Evolutionary conservation across 2,113 vertebrate genomes (phyloP).

Genomic region (Cisticola juncidis): DNA sequence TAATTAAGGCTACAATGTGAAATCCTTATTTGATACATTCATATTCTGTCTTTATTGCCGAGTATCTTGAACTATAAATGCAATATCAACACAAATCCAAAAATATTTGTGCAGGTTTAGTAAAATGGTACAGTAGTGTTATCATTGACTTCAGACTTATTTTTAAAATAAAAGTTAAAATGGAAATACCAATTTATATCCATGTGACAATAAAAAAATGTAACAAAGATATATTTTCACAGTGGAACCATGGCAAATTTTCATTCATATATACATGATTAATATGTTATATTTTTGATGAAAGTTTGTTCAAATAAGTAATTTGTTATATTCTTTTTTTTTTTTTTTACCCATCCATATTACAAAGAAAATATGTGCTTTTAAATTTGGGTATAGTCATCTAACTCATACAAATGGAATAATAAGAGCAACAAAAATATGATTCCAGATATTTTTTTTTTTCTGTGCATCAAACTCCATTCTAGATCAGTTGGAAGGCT

Average conservation of each 20-base stretch:
- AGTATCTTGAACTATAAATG: not conserved
- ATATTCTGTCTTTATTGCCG: conserved; percentile 19
- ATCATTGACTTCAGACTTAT: not conserved
- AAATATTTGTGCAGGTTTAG: not conserved
- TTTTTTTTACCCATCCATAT: not conserved
- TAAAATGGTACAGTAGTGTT: not conserved
- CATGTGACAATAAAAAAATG: not conserved
- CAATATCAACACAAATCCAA: not conserved
- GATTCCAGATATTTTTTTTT: not conserved
- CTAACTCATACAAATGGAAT: not conserved
- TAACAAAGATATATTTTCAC: not conserved
- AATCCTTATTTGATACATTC: not conserved
- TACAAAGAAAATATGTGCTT: not conserved
- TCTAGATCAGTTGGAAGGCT: not conserved
- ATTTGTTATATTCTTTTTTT: not conserved
- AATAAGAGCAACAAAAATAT: not conserved
- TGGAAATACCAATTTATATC: not conserved
- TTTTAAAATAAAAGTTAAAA: not conserved
- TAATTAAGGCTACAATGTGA: not conserved
- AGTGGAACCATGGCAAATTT: not conserved
- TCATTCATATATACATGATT: not conserved
- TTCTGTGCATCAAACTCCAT: not conserved
- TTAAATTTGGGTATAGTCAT: not conserved
- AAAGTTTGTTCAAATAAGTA: not conserved
- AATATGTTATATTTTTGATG: not conserved